Evolutionary conservation across 2,797 vertebrate species (phyloP).

Genomic region (Trematomus bernacchii): DNA sequence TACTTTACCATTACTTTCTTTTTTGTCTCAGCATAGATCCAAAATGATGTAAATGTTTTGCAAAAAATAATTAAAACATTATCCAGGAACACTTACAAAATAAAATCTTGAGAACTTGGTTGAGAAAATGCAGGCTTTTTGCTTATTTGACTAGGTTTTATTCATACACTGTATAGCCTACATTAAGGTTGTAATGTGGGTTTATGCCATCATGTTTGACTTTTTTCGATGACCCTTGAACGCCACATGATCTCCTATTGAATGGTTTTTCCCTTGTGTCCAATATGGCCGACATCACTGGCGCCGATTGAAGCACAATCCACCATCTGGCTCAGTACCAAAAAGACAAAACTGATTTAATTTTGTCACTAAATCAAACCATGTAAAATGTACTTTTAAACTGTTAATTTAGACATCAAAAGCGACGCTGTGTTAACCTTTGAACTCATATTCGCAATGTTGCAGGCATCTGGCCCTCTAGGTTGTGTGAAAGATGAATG

Average conservation of each 20-base stretch:
- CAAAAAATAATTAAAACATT: neutral
- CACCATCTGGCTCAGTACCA: neutral
- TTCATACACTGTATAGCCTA: no score
- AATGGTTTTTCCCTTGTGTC: conserved; percentile 68
- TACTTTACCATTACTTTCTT: no score
- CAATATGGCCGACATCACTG: conserved; percentile 76
- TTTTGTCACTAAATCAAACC: neutral
- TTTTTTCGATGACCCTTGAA: conserved; percentile 53
- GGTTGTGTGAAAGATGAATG: neutral
- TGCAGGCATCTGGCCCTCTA: conserved; percentile 59
- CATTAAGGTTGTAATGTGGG: no score
- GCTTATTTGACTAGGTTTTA: no score
- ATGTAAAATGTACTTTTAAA: neutral
- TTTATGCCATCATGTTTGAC: rapidly evolving
- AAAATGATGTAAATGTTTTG: neutral
- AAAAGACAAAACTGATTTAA: neutral
- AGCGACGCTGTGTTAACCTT: conserved; percentile 35
- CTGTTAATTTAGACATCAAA: neutral
- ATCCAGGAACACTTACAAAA: neutral
- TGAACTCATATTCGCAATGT: conserved; percentile 36
- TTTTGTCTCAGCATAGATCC: no score
- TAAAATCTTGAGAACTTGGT: rapidly evolving
- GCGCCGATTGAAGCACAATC: conserved; percentile 23
- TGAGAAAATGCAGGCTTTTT: neutral
- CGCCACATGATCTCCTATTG: conserved; percentile 48